phyloP scores from a whole-genome alignment of 2,888 invertebrate species.

The Hedychridium roseum region DNA sequence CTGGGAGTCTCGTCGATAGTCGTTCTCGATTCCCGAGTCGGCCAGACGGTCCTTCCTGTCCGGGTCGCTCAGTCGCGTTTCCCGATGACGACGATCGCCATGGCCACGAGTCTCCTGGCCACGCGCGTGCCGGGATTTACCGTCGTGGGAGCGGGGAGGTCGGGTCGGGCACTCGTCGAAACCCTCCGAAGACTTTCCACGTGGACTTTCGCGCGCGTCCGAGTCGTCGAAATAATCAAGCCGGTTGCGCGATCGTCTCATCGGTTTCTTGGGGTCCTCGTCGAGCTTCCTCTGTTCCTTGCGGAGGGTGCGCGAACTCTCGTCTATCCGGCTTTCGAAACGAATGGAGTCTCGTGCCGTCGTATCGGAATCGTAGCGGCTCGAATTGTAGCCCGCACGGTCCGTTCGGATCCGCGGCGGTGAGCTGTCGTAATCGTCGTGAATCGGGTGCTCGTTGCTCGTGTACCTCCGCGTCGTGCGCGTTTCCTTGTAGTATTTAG shows the following conservation, averaged over 20 bases:
- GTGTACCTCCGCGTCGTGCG: constrained; percentile 52
- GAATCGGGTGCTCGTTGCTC: constrained; percentile 42
- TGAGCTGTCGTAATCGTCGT: constrained; percentile 59
- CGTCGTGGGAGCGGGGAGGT: constrained; percentile 50
- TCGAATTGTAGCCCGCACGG: constrained; percentile 49
- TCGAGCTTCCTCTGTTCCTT: constrained; percentile 45
- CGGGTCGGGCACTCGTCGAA: constrained; percentile 52
- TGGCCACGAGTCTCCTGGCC: constrained; percentile 64
- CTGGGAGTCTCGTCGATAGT: constrained; percentile 76
- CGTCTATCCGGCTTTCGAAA: constrained; percentile 46
- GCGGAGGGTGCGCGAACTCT: constrained; percentile 36
- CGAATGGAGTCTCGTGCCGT: constrained; percentile 55
- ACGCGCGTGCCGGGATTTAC: constrained; percentile 60
- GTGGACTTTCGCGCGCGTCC: constrained; percentile 49
- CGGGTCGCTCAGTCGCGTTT: constrained; percentile 61
- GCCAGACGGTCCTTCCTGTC: constrained; percentile 72
- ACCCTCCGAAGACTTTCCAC: constrained; percentile 41
- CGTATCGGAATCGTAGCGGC: constrained; percentile 59
- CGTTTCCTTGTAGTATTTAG: constrained; percentile 54
- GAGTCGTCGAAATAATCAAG: constrained; percentile 56
- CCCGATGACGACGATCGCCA: constrained; percentile 48
- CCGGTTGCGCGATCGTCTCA: constrained; percentile 53
- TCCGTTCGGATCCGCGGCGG: constrained; percentile 50
- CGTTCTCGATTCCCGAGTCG: constrained; percentile 84
- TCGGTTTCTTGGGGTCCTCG: constrained; percentile 51